A percentile compares a stretch with the other conserved stretches of the same genome.
Conservation (phyloP, 2,888 invertebrate species). For the Cheilosia grossa region DNA sequence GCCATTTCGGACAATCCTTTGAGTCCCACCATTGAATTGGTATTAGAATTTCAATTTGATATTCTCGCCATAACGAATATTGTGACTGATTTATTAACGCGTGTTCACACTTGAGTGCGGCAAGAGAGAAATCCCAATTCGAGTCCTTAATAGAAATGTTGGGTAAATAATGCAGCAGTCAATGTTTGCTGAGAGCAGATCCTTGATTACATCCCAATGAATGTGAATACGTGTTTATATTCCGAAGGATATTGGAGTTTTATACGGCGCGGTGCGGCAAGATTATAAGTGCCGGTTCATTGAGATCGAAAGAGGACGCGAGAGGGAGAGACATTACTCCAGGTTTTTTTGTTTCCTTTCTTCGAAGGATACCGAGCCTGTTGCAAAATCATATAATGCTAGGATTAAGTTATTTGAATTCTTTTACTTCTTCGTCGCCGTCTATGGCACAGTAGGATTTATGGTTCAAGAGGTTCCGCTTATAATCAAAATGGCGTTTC, state of each 20-base stretch:
- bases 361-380: conserved; percentile 62
- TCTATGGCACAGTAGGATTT: conserved; percentile 52
- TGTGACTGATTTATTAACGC: conserved; percentile 73
- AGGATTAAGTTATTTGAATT: conserved; percentile 73
- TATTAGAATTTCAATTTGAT: conserved; percentile 63
- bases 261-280: conserved; percentile 35
- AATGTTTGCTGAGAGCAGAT: conserved; percentile 63
- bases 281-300: conserved; percentile 71
- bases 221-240: conserved; percentile 37
- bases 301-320: conserved; percentile 14
- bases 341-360: conserved; percentile 42
- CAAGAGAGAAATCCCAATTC: conserved; percentile 54
- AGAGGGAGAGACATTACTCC: conserved; percentile 26
- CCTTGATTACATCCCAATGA: conserved; percentile 68
- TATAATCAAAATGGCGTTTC: conserved; percentile 61
- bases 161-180: conserved; percentile 74
- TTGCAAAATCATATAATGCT: conserved; percentile 70
- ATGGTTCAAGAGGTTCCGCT: conserved; percentile 69
- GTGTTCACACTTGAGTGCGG: conserved; percentile 77
- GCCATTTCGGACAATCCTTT: conserved; percentile 38
- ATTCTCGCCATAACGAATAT: conserved; percentile 50
- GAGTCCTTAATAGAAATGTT: conserved; percentile 73
- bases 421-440: conserved; percentile 38
- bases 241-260: conserved; percentile 51
- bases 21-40: conserved; percentile 36